Evolutionary conservation across 2,113 vertebrate genomes (phyloP), one percentile per base, ranked within the genome.

Genomic region (Actenoides lindsayi): DNA sequence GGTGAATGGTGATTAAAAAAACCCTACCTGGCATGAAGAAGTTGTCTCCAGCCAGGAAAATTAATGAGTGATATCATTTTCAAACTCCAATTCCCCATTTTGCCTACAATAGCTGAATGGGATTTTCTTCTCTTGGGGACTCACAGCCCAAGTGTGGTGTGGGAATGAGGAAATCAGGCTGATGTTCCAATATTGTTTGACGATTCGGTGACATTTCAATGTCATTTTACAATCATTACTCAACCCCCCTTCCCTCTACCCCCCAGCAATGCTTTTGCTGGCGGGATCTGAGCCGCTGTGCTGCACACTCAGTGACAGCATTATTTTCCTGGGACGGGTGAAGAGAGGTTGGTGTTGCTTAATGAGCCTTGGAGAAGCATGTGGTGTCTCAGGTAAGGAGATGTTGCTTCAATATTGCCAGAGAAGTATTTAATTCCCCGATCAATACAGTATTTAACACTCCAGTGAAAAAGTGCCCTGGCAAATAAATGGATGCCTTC

Each of bases 241-340:
- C 39, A 62, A 48, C 13, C 2, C 27, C 33, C 31, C 12, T 46
- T 46, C 50, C 24, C 24, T 25, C 50, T 25, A 25, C 2, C 10
- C 30, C 37, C 7, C 5, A 1, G 31, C 44, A 24, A 27, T 30
- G 62, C 44, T 65, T 37, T 60, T 1, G 5, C 28, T 10, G 30
- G 69, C 1, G 1, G 84, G 24, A 48, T 50, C 16, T 3, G 9
- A 63, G 64, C 57, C 0, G 2, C 13, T 1, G 8, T 0, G 3
- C 75, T 23, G 37, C 33, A 9, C 73, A 37, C 14, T 25, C 3
- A 0, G 54, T 3, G 16, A 18, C 20, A 13, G 50, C 80, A 65
- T 54, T 18, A 2, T 67, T 60, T 82, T 54, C 64, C 25, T 1
- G 42, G n/a, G 53, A 19, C 5, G 0, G 4, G 30, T 0, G 3